Percentiles rank a stretch among this genome's conserved stretches.
phyloP scores from a whole-genome alignment of 2,113 vertebrate species.

The Nesospiza acunhae region DNA sequence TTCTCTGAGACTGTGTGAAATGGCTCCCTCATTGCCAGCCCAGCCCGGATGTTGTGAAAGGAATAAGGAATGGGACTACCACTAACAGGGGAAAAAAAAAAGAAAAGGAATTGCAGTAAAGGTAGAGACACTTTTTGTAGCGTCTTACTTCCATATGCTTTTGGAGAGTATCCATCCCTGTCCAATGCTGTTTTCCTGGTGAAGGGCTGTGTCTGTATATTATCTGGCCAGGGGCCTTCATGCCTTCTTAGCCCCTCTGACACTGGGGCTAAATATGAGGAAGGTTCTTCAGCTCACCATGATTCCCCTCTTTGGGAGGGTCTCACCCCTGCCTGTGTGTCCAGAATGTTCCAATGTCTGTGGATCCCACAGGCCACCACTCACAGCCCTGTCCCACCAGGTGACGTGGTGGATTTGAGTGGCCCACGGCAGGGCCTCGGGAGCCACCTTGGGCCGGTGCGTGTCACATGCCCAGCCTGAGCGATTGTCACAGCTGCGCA shows the following conservation, averaged over 20 bases:
- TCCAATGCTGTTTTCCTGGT: rapidly evolving
- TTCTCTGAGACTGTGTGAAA: neutral
- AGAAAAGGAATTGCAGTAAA: rapidly evolving
- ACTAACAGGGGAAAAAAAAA: too few relatives aligned
- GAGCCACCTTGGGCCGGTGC: rapidly evolving
- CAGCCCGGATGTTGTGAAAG: rapidly evolving
- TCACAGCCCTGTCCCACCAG: neutral
- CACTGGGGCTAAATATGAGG: too few relatives aligned
- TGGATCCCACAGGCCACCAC: rapidly evolving
- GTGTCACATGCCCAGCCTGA: neutral
- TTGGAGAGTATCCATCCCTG: neutral
- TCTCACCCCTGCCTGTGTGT: rapidly evolving
- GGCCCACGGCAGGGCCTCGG: rapidly evolving
- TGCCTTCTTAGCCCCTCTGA: neutral
- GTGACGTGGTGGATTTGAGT: rapidly evolving
- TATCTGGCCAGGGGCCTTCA: neutral
- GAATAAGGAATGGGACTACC: neutral
- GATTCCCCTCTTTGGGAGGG: neutral
- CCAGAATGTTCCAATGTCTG: rapidly evolving
- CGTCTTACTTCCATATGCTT: neutral
- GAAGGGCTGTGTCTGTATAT: neutral
- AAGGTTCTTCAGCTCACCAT: neutral
- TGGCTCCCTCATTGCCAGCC: rapidly evolving
- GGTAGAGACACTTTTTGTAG: neutral
- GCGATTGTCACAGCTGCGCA: rapidly evolving